Conservation (phyloP, 2,888 invertebrate species). For the Melinaea marsaeus region DNA sequence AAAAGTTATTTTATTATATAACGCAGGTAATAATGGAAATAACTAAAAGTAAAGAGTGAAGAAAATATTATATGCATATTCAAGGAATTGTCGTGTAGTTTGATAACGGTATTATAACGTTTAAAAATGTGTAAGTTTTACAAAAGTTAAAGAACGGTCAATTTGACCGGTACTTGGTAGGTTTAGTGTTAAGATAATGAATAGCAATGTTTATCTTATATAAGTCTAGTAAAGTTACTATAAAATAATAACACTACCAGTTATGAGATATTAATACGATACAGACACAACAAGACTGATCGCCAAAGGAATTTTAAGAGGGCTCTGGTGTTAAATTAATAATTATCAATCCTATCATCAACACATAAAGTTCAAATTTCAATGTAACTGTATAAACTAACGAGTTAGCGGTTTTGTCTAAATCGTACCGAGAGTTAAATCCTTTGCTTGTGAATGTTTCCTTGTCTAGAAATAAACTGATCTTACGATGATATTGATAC, state of each 20-base stretch:
- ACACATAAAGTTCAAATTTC: conserved; percentile 11
- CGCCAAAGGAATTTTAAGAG: conserved; percentile 24
- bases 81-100: too few relatives aligned
- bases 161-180: too few relatives aligned
- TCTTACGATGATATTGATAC: not conserved
- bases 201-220: too few relatives aligned
- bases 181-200: too few relatives aligned
- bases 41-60: too few relatives aligned
- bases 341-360: not conserved
- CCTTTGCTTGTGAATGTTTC: conserved; percentile 26
- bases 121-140: too few relatives aligned
- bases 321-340: conserved; percentile 11
- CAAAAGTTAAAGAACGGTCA: too few relatives aligned
- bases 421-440: conserved; percentile 22
- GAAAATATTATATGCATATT: too few relatives aligned
- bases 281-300: conserved; percentile 22
- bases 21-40: too few relatives aligned
- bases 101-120: too few relatives aligned
- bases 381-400: conserved; percentile 7
- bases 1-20: too few relatives aligned
- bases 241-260: not conserved
- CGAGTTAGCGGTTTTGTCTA: conserved; percentile 27
- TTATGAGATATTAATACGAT: conserved; percentile 13
- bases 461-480: conserved; percentile 28
- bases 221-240: not conserved